These are phyloP conservation scores for Notothenia coriiceps DNA, from an alignment of 2,113 vertebrate genomes.

Conservation along the genomic window DNA sequence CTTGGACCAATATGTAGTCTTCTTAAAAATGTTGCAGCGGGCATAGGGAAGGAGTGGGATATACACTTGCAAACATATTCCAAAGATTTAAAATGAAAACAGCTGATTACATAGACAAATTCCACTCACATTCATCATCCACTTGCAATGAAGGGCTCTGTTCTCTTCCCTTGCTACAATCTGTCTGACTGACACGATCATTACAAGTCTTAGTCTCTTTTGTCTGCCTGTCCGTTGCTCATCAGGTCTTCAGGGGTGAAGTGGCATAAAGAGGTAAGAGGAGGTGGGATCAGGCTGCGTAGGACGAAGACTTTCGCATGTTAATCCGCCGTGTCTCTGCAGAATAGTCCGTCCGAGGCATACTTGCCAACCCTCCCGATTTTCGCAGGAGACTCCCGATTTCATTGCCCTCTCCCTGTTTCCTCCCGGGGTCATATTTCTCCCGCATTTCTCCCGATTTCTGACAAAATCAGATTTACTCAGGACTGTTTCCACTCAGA, in stretches of 20 bases:
- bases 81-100: neutral
- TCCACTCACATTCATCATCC: neutral
- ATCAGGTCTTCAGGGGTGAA: conserved; percentile 49
- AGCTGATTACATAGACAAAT: neutral
- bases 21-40: neutral
- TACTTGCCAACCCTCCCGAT: too few relatives aligned
- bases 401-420: too few relatives aligned
- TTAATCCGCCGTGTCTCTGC: conserved; percentile 45
- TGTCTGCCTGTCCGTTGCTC: conserved; percentile 42
- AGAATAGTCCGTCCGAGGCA: conserved; percentile 45
- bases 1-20: neutral
- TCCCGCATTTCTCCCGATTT: too few relatives aligned
- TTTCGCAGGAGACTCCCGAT: too few relatives aligned
- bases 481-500: too few relatives aligned
- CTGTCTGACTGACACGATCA: conserved; percentile 39
- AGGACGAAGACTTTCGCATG: conserved; percentile 39
- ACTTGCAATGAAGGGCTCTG: neutral
- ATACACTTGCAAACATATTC: neutral
- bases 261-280: conserved; percentile 47
- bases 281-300: conserved; percentile 61
- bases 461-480: too few relatives aligned
- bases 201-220: conserved; percentile 35
- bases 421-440: too few relatives aligned
- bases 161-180: conserved; percentile 1
- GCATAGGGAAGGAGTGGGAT: neutral